Base-by-base conservation (phyloP, 2,113 vertebrate species). In the Lampris incognitus region DNA sequence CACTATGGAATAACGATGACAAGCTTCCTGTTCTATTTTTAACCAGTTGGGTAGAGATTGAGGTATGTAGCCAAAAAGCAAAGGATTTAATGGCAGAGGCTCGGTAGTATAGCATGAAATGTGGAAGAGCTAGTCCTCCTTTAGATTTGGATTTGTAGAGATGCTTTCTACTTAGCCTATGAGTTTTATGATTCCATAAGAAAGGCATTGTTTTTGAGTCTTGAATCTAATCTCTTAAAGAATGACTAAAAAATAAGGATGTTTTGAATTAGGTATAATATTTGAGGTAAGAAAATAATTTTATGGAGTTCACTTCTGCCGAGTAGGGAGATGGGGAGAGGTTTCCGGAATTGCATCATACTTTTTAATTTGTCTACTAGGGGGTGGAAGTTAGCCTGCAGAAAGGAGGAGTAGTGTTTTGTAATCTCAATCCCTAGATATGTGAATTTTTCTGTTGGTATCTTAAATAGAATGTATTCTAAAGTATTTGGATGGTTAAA, bases 131-230 rank as follows among this genome's bases (percentile, higher is more conserved):
- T 42, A 62, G 40, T 42, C 59, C 59, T 42, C 59, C 10, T 11
- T 13, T 10, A 62, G 57, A 42, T 62, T 62, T 62, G 59, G 59
- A 6, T 44, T 62, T 62, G 40, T 42, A 42, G 39, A 62, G 60
- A 41, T 42, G 60, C 11, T 42, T 42, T 62, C 13, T 62, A 41
- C 40, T 42, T 42, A 62, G 41, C 8, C 60, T 42, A 62, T 58
- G 56, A 1, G 60, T 62, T 62, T 62, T 62, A 13, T 62, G 42
- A 13, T 42, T 42, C 60, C 60, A 62, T 42, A 62, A 41, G 9
- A 62, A 62, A 62, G 60, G 40, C 11, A 44, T 41, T 41, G 42
- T 62, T 11, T 9, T 62, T 41, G 60, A 62, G 2, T 62, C 2
- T 11, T 24, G 24, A 24, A 24, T 24, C 24, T 24, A 62, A 11